Percentiles rank a stretch among this genome's conserved stretches.
Conservation (phyloP, 2,797 vertebrate species). For the Lophotriccus pileatus region DNA sequence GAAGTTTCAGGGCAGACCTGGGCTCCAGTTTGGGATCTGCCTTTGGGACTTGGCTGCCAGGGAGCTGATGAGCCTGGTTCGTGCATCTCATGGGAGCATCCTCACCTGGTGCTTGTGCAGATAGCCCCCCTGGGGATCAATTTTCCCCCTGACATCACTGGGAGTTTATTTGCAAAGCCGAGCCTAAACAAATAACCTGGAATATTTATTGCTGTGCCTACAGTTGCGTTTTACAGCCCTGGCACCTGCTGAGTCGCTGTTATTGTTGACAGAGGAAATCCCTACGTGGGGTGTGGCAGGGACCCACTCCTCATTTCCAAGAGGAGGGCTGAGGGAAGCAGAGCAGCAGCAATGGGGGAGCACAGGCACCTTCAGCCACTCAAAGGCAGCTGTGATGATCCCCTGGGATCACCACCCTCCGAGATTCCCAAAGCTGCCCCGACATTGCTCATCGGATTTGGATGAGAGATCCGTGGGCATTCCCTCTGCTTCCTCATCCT, state of each 20-base stretch:
- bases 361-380: rapidly evolving
- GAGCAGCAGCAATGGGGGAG: background rate
- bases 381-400: background rate
- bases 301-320: background rate
- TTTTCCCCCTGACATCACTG: background rate
- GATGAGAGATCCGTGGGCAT: background rate
- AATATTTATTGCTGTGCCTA: background rate
- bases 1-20: background rate
- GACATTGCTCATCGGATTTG: background rate
- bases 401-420: background rate
- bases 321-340: background rate
- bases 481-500: background rate
- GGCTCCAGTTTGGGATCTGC: background rate
- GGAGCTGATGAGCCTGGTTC: background rate
- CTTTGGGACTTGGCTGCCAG: background rate
- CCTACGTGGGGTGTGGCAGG: rapidly evolving
- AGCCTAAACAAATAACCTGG: background rate
- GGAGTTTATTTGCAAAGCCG: background rate
- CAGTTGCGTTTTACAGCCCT: background rate
- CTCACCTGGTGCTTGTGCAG: background rate
- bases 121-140: rapidly evolving
- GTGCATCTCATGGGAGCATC: rapidly evolving
- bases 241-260: background rate
- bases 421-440: background rate
- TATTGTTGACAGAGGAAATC: background rate